phyloP scores from a whole-genome alignment of 2,888 invertebrate genomes.

The Scaptomyza polygonia region DNA sequence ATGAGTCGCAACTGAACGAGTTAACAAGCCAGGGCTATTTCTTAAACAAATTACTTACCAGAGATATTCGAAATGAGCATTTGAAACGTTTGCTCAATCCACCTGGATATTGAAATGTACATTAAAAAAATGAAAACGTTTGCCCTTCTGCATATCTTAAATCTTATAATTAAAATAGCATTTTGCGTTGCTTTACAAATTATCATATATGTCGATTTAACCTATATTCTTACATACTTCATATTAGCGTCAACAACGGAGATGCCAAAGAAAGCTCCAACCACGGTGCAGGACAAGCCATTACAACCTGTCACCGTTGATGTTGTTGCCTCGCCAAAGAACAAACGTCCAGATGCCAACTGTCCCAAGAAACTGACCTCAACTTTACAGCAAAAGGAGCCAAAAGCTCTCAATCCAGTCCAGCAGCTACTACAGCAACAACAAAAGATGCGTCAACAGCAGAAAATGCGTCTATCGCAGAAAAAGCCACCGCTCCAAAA shows the following conservation, averaged over 20 bases:
- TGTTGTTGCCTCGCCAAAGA: conserved; percentile 4
- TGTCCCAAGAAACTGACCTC: conserved; percentile 11
- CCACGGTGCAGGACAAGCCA: conserved; percentile 3
- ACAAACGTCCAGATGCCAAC: conserved; percentile 9
- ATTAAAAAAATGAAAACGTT: neutral
- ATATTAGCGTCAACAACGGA: conserved; percentile 8
- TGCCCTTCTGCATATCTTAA: neutral
- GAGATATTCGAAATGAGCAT: conserved; percentile 45
- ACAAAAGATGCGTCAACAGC: conserved; percentile 31
- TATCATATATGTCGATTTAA: no score
- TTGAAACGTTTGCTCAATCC: conserved; percentile 57
- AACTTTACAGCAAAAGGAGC: conserved; percentile 7
- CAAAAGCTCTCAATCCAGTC: conserved; percentile 15
- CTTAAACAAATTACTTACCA: conserved; percentile 20
- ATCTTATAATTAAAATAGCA: neutral
- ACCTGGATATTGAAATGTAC: conserved; percentile 41
- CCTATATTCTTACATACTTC: neutral
- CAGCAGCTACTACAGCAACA: conserved; percentile 25
- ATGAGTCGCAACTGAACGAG: conserved; percentile 38
- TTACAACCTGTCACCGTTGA: conserved; percentile 17
- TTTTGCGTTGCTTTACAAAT: neutral
- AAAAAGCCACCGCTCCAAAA: conserved; percentile 33
- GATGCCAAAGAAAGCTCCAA: neutral
- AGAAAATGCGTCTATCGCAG: conserved; percentile 34
- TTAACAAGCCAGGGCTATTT: conserved; percentile 41